These are phyloP conservation scores for Lithosia quadra DNA, from an alignment of 2,888 invertebrate species.

Conservation along the genomic window DNA sequence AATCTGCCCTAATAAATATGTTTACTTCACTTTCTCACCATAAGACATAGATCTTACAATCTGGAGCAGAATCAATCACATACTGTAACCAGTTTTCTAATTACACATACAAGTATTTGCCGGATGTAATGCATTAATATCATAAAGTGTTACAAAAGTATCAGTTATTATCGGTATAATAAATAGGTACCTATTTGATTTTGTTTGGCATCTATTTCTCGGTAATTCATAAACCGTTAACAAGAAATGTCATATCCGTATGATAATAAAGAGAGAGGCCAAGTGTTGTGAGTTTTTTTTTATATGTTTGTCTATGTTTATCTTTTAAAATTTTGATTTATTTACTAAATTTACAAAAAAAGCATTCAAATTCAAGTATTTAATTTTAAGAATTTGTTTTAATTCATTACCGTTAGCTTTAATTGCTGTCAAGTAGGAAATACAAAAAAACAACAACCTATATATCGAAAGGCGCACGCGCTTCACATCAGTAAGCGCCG, in stretches of 20 bases:
- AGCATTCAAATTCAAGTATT: too few relatives aligned
- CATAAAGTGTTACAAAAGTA: slow-evolving; percentile 15
- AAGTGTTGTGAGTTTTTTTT: too few relatives aligned
- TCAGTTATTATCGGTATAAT: slow-evolving; percentile 14
- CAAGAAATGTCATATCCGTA: background rate
- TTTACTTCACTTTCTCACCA: slow-evolving; percentile 38
- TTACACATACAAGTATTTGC: slow-evolving; percentile 21
- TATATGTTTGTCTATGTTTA: too few relatives aligned
- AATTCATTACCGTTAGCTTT: background rate
- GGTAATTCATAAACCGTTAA: background rate
- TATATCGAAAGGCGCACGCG: slow-evolving; percentile 34
- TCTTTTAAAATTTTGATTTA: too few relatives aligned
- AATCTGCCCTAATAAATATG: slow-evolving; percentile 19
- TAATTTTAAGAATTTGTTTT: background rate
- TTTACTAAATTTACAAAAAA: too few relatives aligned
- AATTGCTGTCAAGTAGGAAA: background rate
- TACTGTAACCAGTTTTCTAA: slow-evolving; percentile 30
- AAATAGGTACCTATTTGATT: background rate
- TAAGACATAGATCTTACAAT: slow-evolving; percentile 3
- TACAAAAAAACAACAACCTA: slow-evolving; percentile 24
- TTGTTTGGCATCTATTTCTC: background rate
- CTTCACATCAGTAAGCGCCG: slow-evolving; percentile 47
- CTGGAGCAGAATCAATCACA: slow-evolving; percentile 29
- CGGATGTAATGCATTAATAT: slow-evolving; percentile 34
- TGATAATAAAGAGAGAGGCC: too few relatives aligned